Conservation (phyloP, 1,140 invertebrate species). For the Globodera rostochiensis region DNA sequence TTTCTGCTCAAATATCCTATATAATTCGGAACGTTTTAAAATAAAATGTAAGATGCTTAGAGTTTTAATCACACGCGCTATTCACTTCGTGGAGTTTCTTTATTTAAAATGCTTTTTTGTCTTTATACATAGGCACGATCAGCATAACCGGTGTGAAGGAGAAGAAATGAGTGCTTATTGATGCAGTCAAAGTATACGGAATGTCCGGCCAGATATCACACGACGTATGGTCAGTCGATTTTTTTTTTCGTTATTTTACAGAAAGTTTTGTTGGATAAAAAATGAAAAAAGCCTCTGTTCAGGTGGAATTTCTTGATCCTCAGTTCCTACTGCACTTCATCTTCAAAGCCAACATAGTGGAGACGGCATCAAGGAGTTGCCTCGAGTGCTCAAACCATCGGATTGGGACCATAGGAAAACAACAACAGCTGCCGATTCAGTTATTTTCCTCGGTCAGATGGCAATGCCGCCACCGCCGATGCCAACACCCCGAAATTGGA, state of each 20-base stretch:
- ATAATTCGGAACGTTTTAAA: too few relatives aligned
- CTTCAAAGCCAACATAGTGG: slow-evolving; percentile 52
- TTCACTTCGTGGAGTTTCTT: background rate
- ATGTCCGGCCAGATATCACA: slow-evolving; percentile 45
- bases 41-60: too few relatives aligned
- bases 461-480: too few relatives aligned
- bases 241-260: background rate
- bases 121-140: slow-evolving; percentile 15
- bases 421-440: too few relatives aligned
- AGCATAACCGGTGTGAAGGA: slow-evolving; percentile 18
- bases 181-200: slow-evolving; percentile 52
- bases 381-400: slow-evolving; percentile 52
- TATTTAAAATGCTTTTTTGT: slow-evolving; percentile 15
- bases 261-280: too few relatives aligned
- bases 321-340: slow-evolving; percentile 51
- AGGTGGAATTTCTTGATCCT: slow-evolving; percentile 52
- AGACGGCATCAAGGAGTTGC: slow-evolving; percentile 41
- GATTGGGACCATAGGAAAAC: slow-evolving; percentile 49
- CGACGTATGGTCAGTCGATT: slow-evolving; percentile 42
- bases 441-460: too few relatives aligned
- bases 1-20: too few relatives aligned
- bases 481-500: too few relatives aligned
- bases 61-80: too few relatives aligned
- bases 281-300: slow-evolving; percentile 20
- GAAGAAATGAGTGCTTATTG: slow-evolving; percentile 44